Evolutionary conservation across 1,140 invertebrate species (phyloP).

Genomic region (Caerostris extrusa): DNA sequence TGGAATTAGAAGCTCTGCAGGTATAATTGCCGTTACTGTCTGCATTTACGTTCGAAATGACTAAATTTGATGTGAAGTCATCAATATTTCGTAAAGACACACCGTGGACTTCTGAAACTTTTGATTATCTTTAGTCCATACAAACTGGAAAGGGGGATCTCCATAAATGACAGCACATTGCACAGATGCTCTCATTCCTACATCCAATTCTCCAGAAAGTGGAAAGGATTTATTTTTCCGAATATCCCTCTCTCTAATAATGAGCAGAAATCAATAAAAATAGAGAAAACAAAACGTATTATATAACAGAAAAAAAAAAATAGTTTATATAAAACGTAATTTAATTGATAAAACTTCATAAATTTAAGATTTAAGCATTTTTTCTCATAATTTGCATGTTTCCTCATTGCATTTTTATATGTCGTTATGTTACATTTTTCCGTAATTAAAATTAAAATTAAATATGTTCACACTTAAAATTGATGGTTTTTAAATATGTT

Average conservation of each 20-base stretch:
- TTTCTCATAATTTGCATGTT: too few species aligned
- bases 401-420: too few species aligned
- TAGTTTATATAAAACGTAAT: too few species aligned
- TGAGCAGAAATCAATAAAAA: not conserved
- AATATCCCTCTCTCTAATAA: not conserved
- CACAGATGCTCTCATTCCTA: constrained; percentile 86
- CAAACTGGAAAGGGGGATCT: constrained; percentile 78
- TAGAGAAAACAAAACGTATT: not conserved
- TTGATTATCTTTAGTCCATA: constrained; percentile 78
- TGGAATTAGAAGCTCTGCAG: constrained; percentile 76
- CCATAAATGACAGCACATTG: constrained; percentile 80
- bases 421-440: too few species aligned
- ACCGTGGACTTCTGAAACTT: not conserved
- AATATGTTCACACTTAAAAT: too few species aligned
- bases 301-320: not conserved
- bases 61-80: constrained; percentile 80
- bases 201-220: constrained; percentile 83
- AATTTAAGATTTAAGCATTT: too few species aligned
- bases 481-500: too few species aligned
- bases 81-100: constrained; percentile 58
- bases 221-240: constrained; percentile 75
- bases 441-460: too few species aligned
- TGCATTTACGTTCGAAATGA: constrained; percentile 55
- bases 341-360: too few species aligned
- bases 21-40: constrained; percentile 78